Conservation (phyloP, 2,888 invertebrate genomes). For the Ctenicera cuprea region DNA sequence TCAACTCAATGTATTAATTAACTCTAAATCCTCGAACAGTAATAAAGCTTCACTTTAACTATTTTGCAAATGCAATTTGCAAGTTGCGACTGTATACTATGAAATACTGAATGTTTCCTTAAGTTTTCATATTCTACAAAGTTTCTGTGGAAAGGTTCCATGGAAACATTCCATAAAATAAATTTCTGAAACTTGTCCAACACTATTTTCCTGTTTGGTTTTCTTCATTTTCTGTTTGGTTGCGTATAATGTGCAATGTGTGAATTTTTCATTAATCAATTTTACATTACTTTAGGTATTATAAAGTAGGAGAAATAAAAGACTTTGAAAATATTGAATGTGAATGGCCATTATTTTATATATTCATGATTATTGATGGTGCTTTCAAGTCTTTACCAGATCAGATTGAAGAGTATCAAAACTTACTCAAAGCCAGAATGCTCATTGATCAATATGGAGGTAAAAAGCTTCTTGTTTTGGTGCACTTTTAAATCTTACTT, state of each 20-base stretch:
- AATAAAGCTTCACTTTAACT: too few species aligned
- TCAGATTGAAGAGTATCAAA: conserved; percentile 95
- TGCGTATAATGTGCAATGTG: too few species aligned
- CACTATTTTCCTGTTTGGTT: too few species aligned
- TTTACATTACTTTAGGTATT: conserved; percentile 76
- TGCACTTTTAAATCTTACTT: neutral
- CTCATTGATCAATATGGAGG: conserved; percentile 89
- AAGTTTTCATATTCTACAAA: too few species aligned
- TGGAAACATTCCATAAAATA: too few species aligned
- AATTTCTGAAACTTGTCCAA: too few species aligned
- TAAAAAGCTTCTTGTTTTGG: conserved; percentile 63
- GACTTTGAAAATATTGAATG: conserved; percentile 97
- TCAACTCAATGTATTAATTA: too few species aligned
- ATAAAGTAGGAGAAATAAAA: conserved; percentile 93
- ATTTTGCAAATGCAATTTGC: too few species aligned
- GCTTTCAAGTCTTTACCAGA: conserved; percentile 90
- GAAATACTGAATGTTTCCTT: too few species aligned
- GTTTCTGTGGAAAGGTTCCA: too few species aligned
- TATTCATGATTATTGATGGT: conserved; percentile 97
- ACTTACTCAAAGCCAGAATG: conserved; percentile 86
- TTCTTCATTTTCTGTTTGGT: conserved; percentile 16
- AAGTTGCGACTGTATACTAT: too few species aligned
- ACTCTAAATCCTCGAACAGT: too few species aligned
- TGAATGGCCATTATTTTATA: conserved; percentile 98
- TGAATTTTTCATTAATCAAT: neutral